Percentiles rank a stretch among this genome's conserved stretches.
phyloP scores from a whole-genome alignment of 1,140 invertebrate species.

The Rhopalosiphum maidis region DNA sequence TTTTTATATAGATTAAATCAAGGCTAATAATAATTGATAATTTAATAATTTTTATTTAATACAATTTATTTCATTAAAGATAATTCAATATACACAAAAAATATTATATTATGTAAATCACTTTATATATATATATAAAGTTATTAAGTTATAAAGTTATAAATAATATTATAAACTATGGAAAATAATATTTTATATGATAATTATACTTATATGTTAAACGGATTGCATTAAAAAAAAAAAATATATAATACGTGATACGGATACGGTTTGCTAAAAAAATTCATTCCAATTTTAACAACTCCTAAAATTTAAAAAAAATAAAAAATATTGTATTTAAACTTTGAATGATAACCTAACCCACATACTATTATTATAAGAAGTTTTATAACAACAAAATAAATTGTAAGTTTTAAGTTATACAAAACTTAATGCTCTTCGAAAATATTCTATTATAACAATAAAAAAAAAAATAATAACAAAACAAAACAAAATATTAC shows the following conservation, averaged over 20 bases:
- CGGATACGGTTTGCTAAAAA: too few relatives aligned
- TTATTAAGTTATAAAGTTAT: neutral
- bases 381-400: neutral
- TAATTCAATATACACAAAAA: too few relatives aligned
- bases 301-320: neutral
- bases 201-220: neutral
- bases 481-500: neutral
- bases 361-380: neutral
- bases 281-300: neutral
- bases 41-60: too few relatives aligned
- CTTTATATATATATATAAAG: too few relatives aligned
- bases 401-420: neutral
- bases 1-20: neutral
- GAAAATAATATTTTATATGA: neutral
- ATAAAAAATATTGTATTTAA: neutral
- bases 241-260: neutral
- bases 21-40: neutral
- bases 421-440: neutral
- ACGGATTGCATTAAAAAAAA: neutral
- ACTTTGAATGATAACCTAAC: neutral
- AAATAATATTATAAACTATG: neutral
- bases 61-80: too few relatives aligned
- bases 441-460: neutral
- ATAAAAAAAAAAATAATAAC: too few relatives aligned
- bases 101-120: too few relatives aligned